Evolutionary conservation across 2,113 vertebrate genomes (phyloP).

Genomic region (Tachycineta bicolor): DNA sequence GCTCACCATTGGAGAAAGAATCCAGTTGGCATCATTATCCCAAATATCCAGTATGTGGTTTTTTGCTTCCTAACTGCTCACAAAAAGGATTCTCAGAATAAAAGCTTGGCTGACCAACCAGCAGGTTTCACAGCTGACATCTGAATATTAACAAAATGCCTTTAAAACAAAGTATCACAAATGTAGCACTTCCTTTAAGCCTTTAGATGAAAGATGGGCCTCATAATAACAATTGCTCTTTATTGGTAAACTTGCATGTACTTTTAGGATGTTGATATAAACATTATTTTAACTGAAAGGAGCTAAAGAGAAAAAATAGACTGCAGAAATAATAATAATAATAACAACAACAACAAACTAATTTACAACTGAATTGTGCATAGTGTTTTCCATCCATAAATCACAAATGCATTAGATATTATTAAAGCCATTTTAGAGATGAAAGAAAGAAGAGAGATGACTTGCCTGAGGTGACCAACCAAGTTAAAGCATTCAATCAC

Average conservation of each 20-base stretch:
- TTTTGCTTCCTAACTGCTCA: background rate
- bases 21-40: background rate
- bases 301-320: background rate
- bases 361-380: background rate
- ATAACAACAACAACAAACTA: background rate
- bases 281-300: background rate
- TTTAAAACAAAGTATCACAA: background rate
- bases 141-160: background rate
- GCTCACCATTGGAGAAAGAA: background rate
- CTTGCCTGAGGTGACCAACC: slow-evolving; percentile 7
- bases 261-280: background rate
- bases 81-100: background rate
- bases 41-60: background rate
- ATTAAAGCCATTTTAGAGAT: background rate
- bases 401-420: background rate
- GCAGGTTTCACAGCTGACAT: background rate
- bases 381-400: background rate
- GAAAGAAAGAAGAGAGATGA: background rate
- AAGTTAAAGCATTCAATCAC: background rate
- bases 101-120: background rate
- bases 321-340: background rate
- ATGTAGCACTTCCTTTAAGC: background rate
- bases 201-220: background rate
- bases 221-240: background rate
- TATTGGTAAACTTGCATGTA: background rate